These are phyloP conservation scores for Trichoplusia ni DNA, from an alignment of 1,140 invertebrate species.

Conservation along the genomic window DNA sequence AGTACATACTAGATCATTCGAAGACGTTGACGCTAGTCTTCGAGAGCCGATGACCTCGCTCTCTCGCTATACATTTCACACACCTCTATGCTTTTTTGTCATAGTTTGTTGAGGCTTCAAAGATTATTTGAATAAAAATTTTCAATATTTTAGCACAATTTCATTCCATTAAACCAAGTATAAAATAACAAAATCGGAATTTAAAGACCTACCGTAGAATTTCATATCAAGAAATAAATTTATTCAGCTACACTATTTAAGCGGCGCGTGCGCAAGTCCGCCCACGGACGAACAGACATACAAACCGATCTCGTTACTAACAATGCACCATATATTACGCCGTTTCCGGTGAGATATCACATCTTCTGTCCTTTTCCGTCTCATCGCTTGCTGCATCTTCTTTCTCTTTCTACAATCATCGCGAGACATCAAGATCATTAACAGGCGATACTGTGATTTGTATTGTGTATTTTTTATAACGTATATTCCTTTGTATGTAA, in stretches of 20 bases:
- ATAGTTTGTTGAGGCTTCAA: too few species aligned
- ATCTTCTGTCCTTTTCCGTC: slow-evolving; percentile 46
- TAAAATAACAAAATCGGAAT: slow-evolving; percentile 2
- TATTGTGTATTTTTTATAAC: slow-evolving; percentile 52
- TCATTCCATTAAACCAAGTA: not conserved
- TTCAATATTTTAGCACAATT: not conserved
- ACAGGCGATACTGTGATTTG: slow-evolving; percentile 72
- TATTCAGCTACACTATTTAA: slow-evolving; percentile 24
- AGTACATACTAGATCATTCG: too few species aligned
- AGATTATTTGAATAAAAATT: too few species aligned
- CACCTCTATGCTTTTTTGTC: too few species aligned
- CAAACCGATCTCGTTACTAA: slow-evolving; percentile 78
- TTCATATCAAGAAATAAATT: slow-evolving; percentile 24
- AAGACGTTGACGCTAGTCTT: too few species aligned
- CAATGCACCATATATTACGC: slow-evolving; percentile 77
- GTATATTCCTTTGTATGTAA: slow-evolving; percentile 34
- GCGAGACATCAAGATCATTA: slow-evolving; percentile 67
- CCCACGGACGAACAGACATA: slow-evolving; percentile 64
- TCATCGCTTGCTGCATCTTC: slow-evolving; percentile 11
- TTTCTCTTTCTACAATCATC: slow-evolving; percentile 54
- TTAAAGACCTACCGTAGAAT: slow-evolving; percentile 19
- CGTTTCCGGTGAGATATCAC: slow-evolving; percentile 71
- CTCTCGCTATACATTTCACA: too few species aligned
- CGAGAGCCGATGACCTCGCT: too few species aligned
- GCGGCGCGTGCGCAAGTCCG: slow-evolving; percentile 37